These are phyloP conservation scores for Pocota personata DNA, from an alignment of 2,888 invertebrate species.

Conservation along the genomic window DNA sequence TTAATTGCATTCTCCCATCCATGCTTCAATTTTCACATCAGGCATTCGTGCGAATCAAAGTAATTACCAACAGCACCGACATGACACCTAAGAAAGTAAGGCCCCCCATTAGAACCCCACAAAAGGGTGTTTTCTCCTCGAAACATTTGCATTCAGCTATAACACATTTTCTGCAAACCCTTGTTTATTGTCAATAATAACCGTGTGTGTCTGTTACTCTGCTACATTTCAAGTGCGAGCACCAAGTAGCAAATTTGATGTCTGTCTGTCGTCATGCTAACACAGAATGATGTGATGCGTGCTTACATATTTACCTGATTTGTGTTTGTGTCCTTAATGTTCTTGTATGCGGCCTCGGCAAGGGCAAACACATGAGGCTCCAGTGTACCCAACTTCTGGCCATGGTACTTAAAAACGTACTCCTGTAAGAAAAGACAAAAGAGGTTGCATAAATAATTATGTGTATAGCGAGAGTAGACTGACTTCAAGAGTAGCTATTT, in stretches of 20 bases:
- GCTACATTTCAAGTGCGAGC: slow-evolving; percentile 2
- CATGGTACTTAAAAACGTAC: slow-evolving; percentile 91
- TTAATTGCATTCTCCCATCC: slow-evolving; percentile 38
- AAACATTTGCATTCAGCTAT: neutral
- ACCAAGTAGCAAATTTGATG: slow-evolving; percentile 25
- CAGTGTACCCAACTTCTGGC: slow-evolving; percentile 90
- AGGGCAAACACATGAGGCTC: slow-evolving; percentile 96
- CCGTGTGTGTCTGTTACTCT: neutral
- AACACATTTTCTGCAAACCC: slow-evolving; percentile 8
- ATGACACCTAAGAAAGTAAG: slow-evolving; percentile 15
- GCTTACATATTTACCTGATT: slow-evolving; percentile 79
- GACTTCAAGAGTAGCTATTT: slow-evolving; percentile 35
- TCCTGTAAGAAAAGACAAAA: slow-evolving; percentile 85
- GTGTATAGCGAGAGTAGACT: neutral
- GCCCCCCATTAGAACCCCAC: neutral
- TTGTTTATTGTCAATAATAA: slow-evolving; percentile 6
- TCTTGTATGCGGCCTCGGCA: slow-evolving; percentile 92
- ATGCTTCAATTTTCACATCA: slow-evolving; percentile 19
- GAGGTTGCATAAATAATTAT: slow-evolving; percentile 50
- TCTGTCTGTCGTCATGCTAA: slow-evolving; percentile 42
- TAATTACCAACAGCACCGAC: slow-evolving; percentile 27
- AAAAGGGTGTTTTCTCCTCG: slow-evolving; percentile 6
- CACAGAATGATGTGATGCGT: slow-evolving; percentile 40
- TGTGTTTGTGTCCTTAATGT: slow-evolving; percentile 80
- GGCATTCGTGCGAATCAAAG: slow-evolving; percentile 46